Percentiles rank a stretch among this genome's conserved stretches.
phyloP scores from a whole-genome alignment of 2,797 vertebrate species.

The Micromesistius poutassou region DNA sequence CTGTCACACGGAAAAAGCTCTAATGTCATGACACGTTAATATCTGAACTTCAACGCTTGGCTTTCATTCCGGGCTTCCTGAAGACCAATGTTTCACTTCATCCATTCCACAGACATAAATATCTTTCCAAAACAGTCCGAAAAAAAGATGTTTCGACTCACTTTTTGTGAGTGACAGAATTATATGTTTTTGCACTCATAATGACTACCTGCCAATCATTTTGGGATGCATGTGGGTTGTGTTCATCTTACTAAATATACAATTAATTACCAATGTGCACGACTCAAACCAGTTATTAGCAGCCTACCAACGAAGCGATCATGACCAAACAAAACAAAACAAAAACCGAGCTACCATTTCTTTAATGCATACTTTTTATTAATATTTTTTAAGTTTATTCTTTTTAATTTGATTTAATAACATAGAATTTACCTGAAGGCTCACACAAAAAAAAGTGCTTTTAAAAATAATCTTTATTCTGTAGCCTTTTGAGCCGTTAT shows the following conservation, averaged over 20 bases:
- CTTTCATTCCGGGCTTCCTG: not conserved
- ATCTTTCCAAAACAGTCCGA: not conserved
- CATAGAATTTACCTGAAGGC: not conserved
- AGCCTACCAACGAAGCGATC: not conserved
- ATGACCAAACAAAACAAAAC: not conserved
- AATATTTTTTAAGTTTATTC: not conserved
- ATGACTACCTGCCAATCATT: conserved; percentile 54
- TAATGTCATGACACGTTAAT: conserved; percentile 8
- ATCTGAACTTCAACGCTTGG: conserved; percentile 4
- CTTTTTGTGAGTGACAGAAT: conserved; percentile 34
- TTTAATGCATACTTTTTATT: no score
- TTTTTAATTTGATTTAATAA: not conserved
- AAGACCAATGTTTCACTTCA: conserved; percentile 16
- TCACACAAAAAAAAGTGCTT: not conserved
- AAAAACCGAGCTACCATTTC: no score
- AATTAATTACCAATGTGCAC: not conserved
- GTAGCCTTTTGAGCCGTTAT: not conserved
- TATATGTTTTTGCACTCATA: conserved; percentile 18
- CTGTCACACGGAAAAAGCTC: conserved; percentile 29
- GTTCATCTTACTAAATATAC: conserved; percentile 8
- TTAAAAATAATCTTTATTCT: conserved; percentile 19
- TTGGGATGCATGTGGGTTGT: conserved; percentile 24
- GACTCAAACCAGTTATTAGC: not conserved
- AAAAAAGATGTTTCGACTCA: not conserved
- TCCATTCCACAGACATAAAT: conserved; percentile 17